Conservation (phyloP, 2,888 invertebrate species). For the Caenorhabditis auriculariae region DNA sequence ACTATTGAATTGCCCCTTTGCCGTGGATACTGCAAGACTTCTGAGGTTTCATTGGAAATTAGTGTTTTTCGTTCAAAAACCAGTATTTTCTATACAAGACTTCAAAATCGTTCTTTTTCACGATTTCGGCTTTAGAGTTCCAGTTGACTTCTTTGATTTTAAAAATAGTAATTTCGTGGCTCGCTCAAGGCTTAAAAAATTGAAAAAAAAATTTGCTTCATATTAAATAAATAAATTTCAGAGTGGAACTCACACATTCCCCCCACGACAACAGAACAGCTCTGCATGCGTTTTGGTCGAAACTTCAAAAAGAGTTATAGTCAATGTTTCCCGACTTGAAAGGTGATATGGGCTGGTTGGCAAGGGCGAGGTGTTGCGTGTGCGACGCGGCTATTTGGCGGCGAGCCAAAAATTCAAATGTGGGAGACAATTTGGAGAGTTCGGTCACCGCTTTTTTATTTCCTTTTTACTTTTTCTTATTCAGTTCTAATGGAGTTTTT, state of each 20-base stretch:
- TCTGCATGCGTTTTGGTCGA: constrained; percentile 32
- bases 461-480: too few species aligned
- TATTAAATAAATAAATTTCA: constrained; percentile 6
- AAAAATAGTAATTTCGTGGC: too few species aligned
- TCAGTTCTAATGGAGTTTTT: too few species aligned
- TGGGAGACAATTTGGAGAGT: too few species aligned
- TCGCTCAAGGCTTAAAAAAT: too few species aligned
- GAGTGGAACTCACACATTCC: constrained; percentile 39
- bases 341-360: neutral
- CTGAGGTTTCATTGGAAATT: constrained; percentile 27
- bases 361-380: too few species aligned
- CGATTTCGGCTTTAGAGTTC: too few species aligned
- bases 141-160: too few species aligned
- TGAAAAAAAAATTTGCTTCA: neutral
- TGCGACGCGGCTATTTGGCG: too few species aligned
- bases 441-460: too few species aligned
- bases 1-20: constrained; percentile 35
- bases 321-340: neutral
- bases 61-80: neutral
- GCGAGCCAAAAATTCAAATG: too few species aligned
- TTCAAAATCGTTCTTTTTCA: neutral
- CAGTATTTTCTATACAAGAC: neutral
- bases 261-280: constrained; percentile 31
- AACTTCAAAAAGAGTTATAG: constrained; percentile 12
- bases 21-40: constrained; percentile 40